A percentile compares a stretch with the other conserved stretches of the same genome.
phyloP scores from a whole-genome alignment of 2,113 vertebrate species.

The Sprattus sprattus region DNA sequence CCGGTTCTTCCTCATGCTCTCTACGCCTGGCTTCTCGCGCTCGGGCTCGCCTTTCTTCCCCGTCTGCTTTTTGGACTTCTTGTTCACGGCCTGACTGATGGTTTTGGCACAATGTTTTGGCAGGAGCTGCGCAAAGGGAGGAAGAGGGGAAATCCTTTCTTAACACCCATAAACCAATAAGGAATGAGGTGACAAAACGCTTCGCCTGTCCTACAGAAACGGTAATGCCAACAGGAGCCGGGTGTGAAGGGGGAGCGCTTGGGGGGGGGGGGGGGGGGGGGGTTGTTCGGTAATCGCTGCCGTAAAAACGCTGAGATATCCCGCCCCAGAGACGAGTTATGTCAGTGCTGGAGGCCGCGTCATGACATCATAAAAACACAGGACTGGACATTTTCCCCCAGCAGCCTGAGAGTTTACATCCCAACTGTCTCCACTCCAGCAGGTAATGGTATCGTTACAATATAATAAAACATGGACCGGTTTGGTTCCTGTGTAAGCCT shows the following conservation, averaged over 20 bases:
- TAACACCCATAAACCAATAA: constrained; percentile 39
- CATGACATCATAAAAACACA: background rate
- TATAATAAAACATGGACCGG: background rate
- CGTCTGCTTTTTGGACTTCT: constrained; percentile 95
- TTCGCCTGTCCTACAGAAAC: background rate
- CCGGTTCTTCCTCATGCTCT: constrained; percentile 99
- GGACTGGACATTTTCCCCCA: background rate
- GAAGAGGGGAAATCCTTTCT: constrained; percentile 51
- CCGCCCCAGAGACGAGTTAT: background rate
- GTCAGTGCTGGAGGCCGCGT: background rate
- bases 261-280: no score
- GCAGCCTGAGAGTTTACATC: background rate
- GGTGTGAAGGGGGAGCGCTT: background rate
- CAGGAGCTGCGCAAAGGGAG: constrained; percentile 76
- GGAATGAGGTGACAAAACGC: constrained; percentile 40
- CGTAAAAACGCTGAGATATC: background rate
- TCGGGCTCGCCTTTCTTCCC: constrained; percentile 99
- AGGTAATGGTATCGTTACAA: background rate
- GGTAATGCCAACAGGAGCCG: background rate
- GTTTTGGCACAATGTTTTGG: constrained; percentile 99
- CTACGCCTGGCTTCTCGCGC: constrained; percentile 95
- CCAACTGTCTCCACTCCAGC: background rate
- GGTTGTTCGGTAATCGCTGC: background rate
- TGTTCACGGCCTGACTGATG: constrained; percentile 99
- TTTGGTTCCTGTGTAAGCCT: no score